phyloP scores from a whole-genome alignment of 2,797 vertebrate species.

The Pangasius sanitwongsei region DNA sequence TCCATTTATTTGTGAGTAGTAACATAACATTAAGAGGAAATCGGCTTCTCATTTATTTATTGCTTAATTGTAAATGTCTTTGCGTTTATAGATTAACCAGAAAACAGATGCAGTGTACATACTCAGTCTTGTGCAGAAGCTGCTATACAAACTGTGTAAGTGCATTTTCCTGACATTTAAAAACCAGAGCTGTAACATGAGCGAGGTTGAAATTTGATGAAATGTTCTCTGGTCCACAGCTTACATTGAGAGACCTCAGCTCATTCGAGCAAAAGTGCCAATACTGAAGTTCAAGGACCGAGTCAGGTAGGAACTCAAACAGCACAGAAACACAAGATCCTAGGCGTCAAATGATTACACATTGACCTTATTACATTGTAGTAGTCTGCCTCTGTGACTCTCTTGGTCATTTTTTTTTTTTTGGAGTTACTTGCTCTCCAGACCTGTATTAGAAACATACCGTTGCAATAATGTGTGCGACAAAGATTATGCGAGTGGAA shows the following conservation, averaged over 20 bases:
- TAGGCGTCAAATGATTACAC: not conserved
- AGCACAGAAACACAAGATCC: not conserved
- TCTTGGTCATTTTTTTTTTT: not conserved
- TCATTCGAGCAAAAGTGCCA: slow-evolving; percentile 96
- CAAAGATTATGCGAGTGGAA: not conserved
- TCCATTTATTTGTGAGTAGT: slow-evolving; percentile 42
- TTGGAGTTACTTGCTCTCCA: not conserved
- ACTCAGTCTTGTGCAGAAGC: slow-evolving; percentile 83
- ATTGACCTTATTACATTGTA: not conserved
- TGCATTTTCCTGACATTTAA: slow-evolving; percentile 51
- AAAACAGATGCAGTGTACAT: slow-evolving; percentile 82
- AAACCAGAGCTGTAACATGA: not conserved
- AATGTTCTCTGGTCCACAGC: slow-evolving; percentile 62
- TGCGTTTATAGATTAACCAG: slow-evolving; percentile 79
- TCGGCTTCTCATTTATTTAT: not conserved
- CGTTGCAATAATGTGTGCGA: not conserved
- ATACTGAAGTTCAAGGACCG: slow-evolving; percentile 96
- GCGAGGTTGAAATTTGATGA: not conserved
- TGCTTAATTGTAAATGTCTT: not conserved
- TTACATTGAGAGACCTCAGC: slow-evolving; percentile 85
- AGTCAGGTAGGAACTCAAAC: slow-evolving; percentile 81
- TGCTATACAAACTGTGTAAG: slow-evolving; percentile 90
- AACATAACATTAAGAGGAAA: not conserved
- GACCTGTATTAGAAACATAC: not conserved
- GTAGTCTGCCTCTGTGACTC: not conserved